Base-by-base conservation (phyloP, 2,113 vertebrate species). In the Pteropus alecto region DNA sequence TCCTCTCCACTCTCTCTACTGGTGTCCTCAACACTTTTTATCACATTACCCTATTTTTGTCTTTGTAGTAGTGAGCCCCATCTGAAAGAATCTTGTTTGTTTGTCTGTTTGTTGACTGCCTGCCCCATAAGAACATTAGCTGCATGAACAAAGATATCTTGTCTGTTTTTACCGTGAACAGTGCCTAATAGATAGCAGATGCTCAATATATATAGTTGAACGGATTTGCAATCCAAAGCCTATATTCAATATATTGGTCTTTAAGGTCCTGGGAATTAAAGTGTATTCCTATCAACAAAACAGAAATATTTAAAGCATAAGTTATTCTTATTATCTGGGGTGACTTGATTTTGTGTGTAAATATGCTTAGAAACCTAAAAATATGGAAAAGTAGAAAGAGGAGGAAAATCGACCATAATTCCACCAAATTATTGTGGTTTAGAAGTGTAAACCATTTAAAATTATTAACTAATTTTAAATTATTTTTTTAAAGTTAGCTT, bases 361-460 rank as follows among this genome's bases (percentile, higher is more conserved):
- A n/a, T 78, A 58, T 84, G 33, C 54, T 56, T 84, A 78, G 43
- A 94, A 94, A 83, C 43, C 70, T 87, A 78, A 82, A 97, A 87
- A 63, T 60, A 54, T 7, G 60, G 10, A 67, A 70, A 93, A 68
- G 5, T 19, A 84, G 81, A 93, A 82, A 90, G 33, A 88, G 78
- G 21, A 48, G 51, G 33, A 70, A 87, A 95, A 14, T 21, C 61
- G 86, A 67, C 61, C 16, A 15, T 33, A 89, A 5, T 94, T 92
- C 67, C 14, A 38, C 54, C 43, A 92, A 81, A 88, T 79, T 81
- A 58, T 30, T 78, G 30, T 54, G 56, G 35, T 51, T 79, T 95
- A 46, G 83, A 94, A 83, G 67, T 88, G 10, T 68, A 77, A 87
- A 91, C 58, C 26, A 67, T 70, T 78, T 70, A 18, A 41, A 15